A percentile compares a stretch with the other conserved stretches of the same genome.
Conservation (phyloP, 2,888 invertebrate species). For the Drosophila meridiana region DNA sequence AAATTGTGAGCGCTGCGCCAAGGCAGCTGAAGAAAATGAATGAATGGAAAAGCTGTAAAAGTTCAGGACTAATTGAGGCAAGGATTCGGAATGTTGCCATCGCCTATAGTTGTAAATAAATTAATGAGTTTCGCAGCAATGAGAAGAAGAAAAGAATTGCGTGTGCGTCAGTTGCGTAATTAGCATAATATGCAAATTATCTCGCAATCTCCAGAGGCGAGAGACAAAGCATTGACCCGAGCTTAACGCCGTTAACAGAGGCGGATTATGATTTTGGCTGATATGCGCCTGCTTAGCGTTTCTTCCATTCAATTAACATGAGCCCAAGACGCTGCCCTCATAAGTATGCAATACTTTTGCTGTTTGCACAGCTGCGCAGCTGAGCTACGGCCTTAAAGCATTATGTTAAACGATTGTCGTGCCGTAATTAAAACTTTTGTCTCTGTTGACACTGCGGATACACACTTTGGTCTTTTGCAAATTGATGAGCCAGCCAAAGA, state of each 20-base stretch:
- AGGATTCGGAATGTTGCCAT: slow-evolving; percentile 9
- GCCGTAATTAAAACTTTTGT: slow-evolving; percentile 74
- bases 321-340: slow-evolving; percentile 40
- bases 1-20: slow-evolving; percentile 56
- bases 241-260: slow-evolving; percentile 4
- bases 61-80: slow-evolving; percentile 42
- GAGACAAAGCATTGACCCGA: slow-evolving; percentile 12
- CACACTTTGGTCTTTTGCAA: slow-evolving; percentile 22
- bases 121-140: slow-evolving; percentile 60
- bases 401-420: slow-evolving; percentile 60
- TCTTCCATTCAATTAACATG: slow-evolving; percentile 54
- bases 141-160: slow-evolving; percentile 46
- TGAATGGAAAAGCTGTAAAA: slow-evolving; percentile 21
- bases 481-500: slow-evolving; percentile 42
- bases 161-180: slow-evolving; percentile 35
- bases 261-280: slow-evolving; percentile 42
- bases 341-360: slow-evolving; percentile 60
- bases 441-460: slow-evolving; percentile 62
- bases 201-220: slow-evolving; percentile 31
- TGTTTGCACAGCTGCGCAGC: slow-evolving; percentile 31
- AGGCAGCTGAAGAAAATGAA: slow-evolving; percentile 14
- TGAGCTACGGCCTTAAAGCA: slow-evolving; percentile 13
- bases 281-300: slow-evolving; percentile 24
- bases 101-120: slow-evolving; percentile 41
- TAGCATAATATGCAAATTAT: slow-evolving; percentile 71